Evolutionary conservation across 2,888 invertebrate species (phyloP).

Genomic region (Pollenia amentaria): DNA sequence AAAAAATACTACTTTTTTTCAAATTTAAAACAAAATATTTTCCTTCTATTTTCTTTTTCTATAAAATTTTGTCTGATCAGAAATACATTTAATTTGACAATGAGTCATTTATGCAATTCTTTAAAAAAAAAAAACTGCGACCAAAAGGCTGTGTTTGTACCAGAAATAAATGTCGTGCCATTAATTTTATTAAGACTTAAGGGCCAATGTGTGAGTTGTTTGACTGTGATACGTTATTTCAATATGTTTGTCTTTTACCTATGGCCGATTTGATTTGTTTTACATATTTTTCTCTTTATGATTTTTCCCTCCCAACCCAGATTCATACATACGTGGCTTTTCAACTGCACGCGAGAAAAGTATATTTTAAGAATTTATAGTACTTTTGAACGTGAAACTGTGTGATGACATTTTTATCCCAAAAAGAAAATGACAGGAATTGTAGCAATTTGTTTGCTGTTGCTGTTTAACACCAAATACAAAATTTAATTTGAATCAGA

Average conservation of each 20-base stretch:
- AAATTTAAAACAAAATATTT: too few species aligned
- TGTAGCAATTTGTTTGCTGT: constrained; percentile 3
- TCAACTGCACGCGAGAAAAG: constrained; percentile 12
- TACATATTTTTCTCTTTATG: background rate
- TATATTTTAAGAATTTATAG: constrained; percentile 10
- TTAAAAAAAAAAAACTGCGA: background rate
- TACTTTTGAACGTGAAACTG: background rate
- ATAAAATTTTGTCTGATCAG: constrained; percentile 4
- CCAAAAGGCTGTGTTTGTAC: background rate
- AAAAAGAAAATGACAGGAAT: background rate
- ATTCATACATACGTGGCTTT: constrained; percentile 8
- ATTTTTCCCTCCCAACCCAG: background rate
- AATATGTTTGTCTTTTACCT: constrained; percentile 52
- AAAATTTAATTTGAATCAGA: too few species aligned
- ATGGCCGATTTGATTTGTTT: constrained; percentile 27
- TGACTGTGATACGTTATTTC: constrained; percentile 47
- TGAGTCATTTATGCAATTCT: background rate
- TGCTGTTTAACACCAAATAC: background rate
- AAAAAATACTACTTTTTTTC: too few species aligned
- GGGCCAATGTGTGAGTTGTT: constrained; percentile 2
- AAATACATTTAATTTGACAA: constrained; percentile 28
- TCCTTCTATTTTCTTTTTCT: too few species aligned
- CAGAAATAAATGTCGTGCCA: constrained; percentile 24
- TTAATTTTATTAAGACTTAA: constrained; percentile 40
- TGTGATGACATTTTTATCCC: constrained; percentile 53